A percentile compares a stretch with the other conserved stretches of the same genome.
These are phyloP conservation scores for Ammodytes marinus DNA, from an alignment of 2,113 vertebrate genomes.

Conservation along the genomic window DNA sequence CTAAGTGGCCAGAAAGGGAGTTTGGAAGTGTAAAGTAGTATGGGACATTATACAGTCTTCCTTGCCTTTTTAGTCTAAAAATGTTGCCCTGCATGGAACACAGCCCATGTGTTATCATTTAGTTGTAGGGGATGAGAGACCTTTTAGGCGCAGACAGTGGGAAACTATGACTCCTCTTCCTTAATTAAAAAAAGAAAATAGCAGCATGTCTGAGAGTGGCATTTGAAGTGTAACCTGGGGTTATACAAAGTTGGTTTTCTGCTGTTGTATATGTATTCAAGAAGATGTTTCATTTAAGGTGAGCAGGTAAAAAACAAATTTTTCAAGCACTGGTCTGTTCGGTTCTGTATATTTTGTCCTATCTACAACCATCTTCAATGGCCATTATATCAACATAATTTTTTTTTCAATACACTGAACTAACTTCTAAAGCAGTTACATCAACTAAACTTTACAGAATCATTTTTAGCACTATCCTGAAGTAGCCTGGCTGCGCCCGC, in stretches of 20 bases:
- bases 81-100: conserved; percentile 15
- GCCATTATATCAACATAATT: no score
- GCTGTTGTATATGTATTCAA: conserved; percentile 16
- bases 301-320: no score
- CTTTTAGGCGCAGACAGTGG: conserved; percentile 23
- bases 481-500: no score
- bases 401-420: no score
- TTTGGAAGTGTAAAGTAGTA: conserved; percentile 5
- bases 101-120: conserved; percentile 50
- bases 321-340: no score
- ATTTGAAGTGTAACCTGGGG: conserved; percentile 56
- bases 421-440: no score
- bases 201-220: conserved; percentile 59
- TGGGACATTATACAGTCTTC: background rate
- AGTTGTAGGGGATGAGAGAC: conserved; percentile 16
- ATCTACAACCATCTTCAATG: no score
- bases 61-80: conserved; percentile 1
- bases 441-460: no score
- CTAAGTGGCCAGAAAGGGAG: background rate
- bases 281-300: conserved; percentile 33
- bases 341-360: no score
- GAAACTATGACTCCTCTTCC: conserved; percentile 37
- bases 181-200: conserved; percentile 62
- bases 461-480: no score
- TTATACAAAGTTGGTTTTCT: conserved; percentile 56